Evolutionary conservation across 1,140 invertebrate genomes (phyloP), one percentile per base, ranked within the genome.

Genomic region (Nymphalis io): DNA sequence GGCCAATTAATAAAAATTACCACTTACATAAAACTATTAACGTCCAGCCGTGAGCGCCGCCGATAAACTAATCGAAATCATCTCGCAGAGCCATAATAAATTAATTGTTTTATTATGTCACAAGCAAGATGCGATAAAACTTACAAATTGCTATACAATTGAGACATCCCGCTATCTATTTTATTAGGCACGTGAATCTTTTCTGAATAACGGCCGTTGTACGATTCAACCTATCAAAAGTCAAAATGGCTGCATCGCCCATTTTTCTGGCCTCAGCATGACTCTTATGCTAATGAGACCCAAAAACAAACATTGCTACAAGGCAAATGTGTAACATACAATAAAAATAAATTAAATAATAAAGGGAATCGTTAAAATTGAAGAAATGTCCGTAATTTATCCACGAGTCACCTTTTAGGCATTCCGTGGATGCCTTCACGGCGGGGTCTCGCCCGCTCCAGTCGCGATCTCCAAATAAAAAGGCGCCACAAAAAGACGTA

Each of bases 271-370:
- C 75, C 81, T 40, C 85, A 90, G 83, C 85, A 73, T 87, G 86
- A 80, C 75, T 63, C 68, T 82, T 90, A 89, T 90, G 88, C 81
- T 87, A 89, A 88, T 90, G 82, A 87, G 79, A 58, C 80, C 83
- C 82, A 86, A 90, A 90, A 90, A 90, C 88, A 90, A 90, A 90
- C 86, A 88, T 87, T 86, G 84, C 87, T 89, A 89, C 87, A 87
- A 84, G 80, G 74, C 82, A 84, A 90, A 90, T 90, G 85, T 89
- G 86, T 89, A 89, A 89, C 85, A 88, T 84, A 89, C 83, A 79
- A 87, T 88, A 89, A 88, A 88, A 90, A 89, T 90, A 90, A 88
- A 89, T 90, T 90, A 90, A 90, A 90, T 88, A 90, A 90, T 90
- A 90, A 88, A 88, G 82, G 82, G 82, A 82, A 88, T 90, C 88